Conservation (phyloP, 1,140 invertebrate species). For the Drosophila lini region DNA sequence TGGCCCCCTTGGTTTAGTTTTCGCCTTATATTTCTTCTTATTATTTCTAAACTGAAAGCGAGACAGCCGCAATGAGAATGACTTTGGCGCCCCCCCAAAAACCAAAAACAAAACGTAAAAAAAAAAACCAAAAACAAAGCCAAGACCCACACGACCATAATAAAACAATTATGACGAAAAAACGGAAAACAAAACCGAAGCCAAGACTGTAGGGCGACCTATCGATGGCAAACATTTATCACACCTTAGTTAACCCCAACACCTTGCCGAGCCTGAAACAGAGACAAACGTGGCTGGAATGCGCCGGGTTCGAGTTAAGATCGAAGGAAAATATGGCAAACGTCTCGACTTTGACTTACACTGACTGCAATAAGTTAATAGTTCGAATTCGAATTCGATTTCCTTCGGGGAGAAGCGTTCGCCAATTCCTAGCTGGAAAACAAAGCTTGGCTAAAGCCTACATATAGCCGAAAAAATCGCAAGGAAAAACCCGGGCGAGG, state of each 20-base stretch:
- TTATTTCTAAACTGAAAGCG: conserved; percentile 19
- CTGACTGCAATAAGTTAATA: conserved; percentile 82
- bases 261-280: conserved; percentile 69
- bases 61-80: conserved; percentile 47
- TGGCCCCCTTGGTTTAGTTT: conserved; percentile 28
- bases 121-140: background rate
- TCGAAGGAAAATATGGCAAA: conserved; percentile 56
- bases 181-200: conserved; percentile 33
- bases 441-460: conserved; percentile 64
- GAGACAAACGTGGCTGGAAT: conserved; percentile 68
- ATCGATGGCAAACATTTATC: conserved; percentile 82
- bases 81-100: conserved; percentile 36
- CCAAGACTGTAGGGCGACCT: conserved; percentile 58
- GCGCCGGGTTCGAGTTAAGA: conserved; percentile 42
- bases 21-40: conserved; percentile 12
- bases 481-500: conserved; percentile 3
- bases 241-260: conserved; percentile 81
- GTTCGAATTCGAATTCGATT: conserved; percentile 69
- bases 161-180: conserved; percentile 77
- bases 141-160: conserved; percentile 64
- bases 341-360: conserved; percentile 64
- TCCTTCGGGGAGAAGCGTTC: conserved; percentile 66
- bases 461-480: conserved; percentile 7
- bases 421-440: conserved; percentile 45
- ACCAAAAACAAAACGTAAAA: background rate